Evolutionary conservation across 2,797 vertebrate species (phyloP).

Genomic region (Schizothorax lantsangensis): DNA sequence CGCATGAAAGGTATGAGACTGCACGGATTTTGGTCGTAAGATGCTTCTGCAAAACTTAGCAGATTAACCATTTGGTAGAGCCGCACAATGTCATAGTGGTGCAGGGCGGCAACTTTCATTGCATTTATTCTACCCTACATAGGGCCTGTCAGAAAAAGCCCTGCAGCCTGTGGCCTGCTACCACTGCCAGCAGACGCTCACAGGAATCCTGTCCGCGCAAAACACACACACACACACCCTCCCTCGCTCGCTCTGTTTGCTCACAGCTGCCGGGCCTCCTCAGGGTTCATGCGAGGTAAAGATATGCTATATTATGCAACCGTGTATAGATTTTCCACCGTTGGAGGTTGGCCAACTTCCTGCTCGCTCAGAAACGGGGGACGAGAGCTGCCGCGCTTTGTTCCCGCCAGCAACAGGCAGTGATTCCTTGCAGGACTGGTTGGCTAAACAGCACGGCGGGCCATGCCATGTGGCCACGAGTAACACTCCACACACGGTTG

Average conservation of each 20-base stretch:
- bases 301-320: constrained; percentile 86
- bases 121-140: constrained; percentile 54
- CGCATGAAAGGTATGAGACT: neutral
- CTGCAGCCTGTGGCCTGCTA: constrained; percentile 68
- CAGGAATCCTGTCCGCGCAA: constrained; percentile 63
- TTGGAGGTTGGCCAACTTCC: constrained; percentile 80
- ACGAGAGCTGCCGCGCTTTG: constrained; percentile 37
- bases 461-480: constrained; percentile 15
- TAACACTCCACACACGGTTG: constrained; percentile 26
- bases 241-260: constrained; percentile 67
- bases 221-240: constrained; percentile 44
- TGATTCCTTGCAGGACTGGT: constrained; percentile 33
- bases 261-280: constrained; percentile 81
- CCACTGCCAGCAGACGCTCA: constrained; percentile 65
- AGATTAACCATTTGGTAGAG: constrained; percentile 14
- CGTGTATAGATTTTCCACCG: constrained; percentile 82
- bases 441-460: constrained; percentile 23
- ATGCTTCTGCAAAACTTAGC: neutral
- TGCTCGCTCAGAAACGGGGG: constrained; percentile 68
- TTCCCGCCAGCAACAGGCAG: constrained; percentile 42
- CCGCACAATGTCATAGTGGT: constrained; percentile 34
- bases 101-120: constrained; percentile 32
- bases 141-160: constrained; percentile 63
- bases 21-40: neutral
- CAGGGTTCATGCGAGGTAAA: constrained; percentile 82